These are phyloP conservation scores for Mus spretus DNA, from an alignment of 2,797 vertebrate genomes.

Conservation along the genomic window DNA sequence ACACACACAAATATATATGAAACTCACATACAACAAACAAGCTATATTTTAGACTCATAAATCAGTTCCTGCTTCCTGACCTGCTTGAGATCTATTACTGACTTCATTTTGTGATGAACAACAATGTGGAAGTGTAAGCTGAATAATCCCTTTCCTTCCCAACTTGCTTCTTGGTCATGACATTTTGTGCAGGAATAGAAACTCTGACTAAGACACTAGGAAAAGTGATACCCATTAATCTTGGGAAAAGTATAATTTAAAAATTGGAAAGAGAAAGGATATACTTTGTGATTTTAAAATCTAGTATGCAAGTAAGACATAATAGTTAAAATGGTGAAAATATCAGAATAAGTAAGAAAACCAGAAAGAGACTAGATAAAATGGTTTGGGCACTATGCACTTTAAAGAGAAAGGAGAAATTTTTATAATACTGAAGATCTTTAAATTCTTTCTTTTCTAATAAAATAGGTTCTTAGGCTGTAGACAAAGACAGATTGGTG, in stretches of 20 bases:
- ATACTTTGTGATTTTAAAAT: neutral
- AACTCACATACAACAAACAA: neutral
- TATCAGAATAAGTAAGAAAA: slow-evolving; percentile 32
- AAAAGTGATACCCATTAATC: neutral
- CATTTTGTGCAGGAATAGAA: too few relatives aligned
- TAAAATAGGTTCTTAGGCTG: slow-evolving; percentile 37
- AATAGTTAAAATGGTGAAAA: neutral
- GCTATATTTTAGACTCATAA: neutral
- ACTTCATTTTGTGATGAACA: too few relatives aligned
- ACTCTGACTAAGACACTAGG: too few relatives aligned
- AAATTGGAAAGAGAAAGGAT: neutral
- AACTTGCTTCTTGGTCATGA: too few relatives aligned
- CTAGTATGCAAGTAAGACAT: neutral
- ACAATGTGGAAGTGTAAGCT: too few relatives aligned
- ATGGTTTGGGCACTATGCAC: neutral
- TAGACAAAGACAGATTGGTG: slow-evolving; percentile 84
- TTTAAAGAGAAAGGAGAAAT: slow-evolving; percentile 29
- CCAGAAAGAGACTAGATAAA: slow-evolving; percentile 1
- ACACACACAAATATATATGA: too few relatives aligned
- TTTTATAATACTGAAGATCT: slow-evolving; percentile 38
- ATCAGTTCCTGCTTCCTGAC: too few relatives aligned
- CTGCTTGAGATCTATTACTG: too few relatives aligned
- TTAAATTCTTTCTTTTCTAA: slow-evolving; percentile 57
- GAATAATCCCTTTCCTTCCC: too few relatives aligned
- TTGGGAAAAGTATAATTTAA: neutral